These are phyloP conservation scores for Ptychadena robeensis DNA, from an alignment of 2,797 vertebrate species.

Conservation along the genomic window DNA sequence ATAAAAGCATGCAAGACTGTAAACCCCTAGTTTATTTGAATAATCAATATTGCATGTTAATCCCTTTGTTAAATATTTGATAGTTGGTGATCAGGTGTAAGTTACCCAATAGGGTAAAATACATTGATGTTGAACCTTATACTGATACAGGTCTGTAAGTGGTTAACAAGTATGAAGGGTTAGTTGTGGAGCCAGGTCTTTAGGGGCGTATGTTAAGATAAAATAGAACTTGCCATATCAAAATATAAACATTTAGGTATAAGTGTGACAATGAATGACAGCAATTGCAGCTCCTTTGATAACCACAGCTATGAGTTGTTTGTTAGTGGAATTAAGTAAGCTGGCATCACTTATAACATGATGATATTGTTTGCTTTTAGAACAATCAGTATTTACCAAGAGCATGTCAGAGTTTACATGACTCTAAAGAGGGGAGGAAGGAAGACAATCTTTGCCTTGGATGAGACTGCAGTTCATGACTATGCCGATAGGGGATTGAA, in stretches of 20 bases:
- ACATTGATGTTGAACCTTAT: slow-evolving; percentile 21
- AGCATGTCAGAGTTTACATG: neutral
- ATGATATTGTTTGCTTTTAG: slow-evolving; percentile 4
- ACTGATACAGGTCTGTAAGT: slow-evolving; percentile 2
- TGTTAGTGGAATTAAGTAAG: slow-evolving; percentile 7
- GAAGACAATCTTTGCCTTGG: neutral
- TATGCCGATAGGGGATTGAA: neutral
- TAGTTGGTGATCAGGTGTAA: slow-evolving; percentile 16
- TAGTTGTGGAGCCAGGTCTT: neutral
- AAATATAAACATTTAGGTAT: neutral
- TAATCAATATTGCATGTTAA: slow-evolving; percentile 29
- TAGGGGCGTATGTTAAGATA: neutral
- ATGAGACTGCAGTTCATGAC: neutral
- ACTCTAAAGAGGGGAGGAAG: neutral
- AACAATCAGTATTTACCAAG: slow-evolving; percentile 9
- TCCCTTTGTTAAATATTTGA: slow-evolving; percentile 35
- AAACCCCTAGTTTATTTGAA: neutral
- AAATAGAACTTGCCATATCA: neutral
- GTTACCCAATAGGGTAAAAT: slow-evolving; percentile 18
- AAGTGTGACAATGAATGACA: slow-evolving; percentile 11
- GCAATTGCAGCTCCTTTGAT: neutral
- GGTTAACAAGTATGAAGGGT: neutral
- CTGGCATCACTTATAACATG: slow-evolving; percentile 2
- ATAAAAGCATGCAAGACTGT: neutral
- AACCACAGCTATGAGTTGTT: neutral